Evolutionary conservation across 92 coral and sea anemone genomes (phyloP), one percentile per base, ranked within the genome.

Genomic region (Siderastrea siderea): DNA sequence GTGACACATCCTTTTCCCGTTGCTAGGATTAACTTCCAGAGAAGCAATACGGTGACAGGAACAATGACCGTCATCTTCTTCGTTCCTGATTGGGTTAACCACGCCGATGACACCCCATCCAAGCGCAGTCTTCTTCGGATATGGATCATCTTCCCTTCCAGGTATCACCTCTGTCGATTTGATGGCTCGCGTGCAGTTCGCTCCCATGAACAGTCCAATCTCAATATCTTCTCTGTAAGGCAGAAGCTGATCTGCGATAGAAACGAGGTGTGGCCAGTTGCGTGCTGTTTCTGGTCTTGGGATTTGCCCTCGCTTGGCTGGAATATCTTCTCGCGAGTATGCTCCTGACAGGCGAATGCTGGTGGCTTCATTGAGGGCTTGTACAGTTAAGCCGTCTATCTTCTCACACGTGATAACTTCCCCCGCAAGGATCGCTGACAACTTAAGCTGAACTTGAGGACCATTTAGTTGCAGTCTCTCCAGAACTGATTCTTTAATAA

Each of bases 41-140:
- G 80, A 76, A 0, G 12, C 48, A 47, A 76, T 60, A 3, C 70
- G 2, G 44, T 16, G 57, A 60, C 57, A 48, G 58, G 46, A 16
- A 48, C 71, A 11, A 6, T 79, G 8, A 14, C 43, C 6, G 45
- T 49, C 57, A 19, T 64, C 70, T 16, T 79, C 83, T 48, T 78
- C 60, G 1, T 6, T 69, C 11, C 5, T 55, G 58, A 16, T 77
- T 14, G 68, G 77, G 67, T 64, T 65, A 46, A 61, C 79, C 8
- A 78, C 9, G 7, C 90, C 93, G 5, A 90, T 69, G 1, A 86
- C 57, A 1, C 93, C 91, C 88, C 93, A 89, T 1, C 93, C 93
- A 7, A 79, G 46, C 6, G 86, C 68, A 5, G 87, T 86, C 73
- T 61, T 81, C 14, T 52, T 49, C 1, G 84, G 85, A 51, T 91